These are phyloP conservation scores for Drosophila greeni DNA, from an alignment of 2,888 invertebrate species.

Conservation along the genomic window DNA sequence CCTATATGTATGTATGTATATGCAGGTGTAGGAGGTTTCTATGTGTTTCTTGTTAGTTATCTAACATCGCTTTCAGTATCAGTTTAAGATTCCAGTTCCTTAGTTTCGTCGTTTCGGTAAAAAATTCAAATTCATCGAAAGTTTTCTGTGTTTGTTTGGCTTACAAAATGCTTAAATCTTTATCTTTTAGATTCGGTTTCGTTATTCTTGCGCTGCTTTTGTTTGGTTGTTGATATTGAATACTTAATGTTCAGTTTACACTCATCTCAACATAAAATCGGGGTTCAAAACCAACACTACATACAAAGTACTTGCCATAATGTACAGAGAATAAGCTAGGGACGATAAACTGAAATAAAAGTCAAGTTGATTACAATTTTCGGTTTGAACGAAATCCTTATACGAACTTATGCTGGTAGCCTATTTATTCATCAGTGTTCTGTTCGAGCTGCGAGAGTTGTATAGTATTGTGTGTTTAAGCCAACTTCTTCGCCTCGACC, in stretches of 20 bases:
- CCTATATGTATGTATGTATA: constrained; percentile 38
- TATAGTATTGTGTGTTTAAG: constrained; percentile 30
- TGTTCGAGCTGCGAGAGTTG: constrained; percentile 39
- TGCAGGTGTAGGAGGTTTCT: constrained; percentile 41
- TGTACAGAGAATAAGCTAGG: constrained; percentile 23
- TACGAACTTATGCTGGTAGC: constrained; percentile 67
- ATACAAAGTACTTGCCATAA: constrained; percentile 13
- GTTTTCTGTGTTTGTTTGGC: constrained; percentile 32
- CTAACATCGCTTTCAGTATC: constrained; percentile 38
- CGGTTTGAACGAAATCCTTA: constrained; percentile 50
- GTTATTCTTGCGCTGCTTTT: constrained; percentile 4
- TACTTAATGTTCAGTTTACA: constrained; percentile 9
- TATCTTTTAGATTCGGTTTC: constrained; percentile 23
- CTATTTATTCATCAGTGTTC: constrained; percentile 60
- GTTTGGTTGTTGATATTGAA: constrained; percentile 16
- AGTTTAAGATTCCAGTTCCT: constrained; percentile 39
- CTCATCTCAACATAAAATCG: constrained; percentile 1
- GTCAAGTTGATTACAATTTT: constrained; percentile 16
- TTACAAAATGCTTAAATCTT: constrained; percentile 29
- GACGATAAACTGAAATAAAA: constrained; percentile 2
- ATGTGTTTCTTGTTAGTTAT: constrained; percentile 22
- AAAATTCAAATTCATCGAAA: constrained; percentile 42
- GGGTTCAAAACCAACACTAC: constrained; percentile 7
- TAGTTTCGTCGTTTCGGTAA: constrained; percentile 23
- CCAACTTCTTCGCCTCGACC: constrained; percentile 41